Conservation (phyloP, 2,113 vertebrate genomes). For the Centropus bengalensis region DNA sequence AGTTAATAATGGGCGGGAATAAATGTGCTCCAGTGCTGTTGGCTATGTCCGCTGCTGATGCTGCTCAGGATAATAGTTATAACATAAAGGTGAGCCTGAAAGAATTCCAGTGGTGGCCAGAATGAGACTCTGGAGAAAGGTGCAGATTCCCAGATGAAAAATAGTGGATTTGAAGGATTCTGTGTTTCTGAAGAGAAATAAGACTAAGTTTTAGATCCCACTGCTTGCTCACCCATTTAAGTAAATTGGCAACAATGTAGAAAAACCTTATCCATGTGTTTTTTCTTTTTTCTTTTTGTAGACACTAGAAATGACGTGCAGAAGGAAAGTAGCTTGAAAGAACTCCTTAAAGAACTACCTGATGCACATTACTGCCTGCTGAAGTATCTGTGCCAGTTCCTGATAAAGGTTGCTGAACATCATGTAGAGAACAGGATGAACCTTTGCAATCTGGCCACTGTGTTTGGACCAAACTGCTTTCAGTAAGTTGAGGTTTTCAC, state of each 20-base stretch:
- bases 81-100: neutral
- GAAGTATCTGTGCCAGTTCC: slow-evolving; percentile 89
- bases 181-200: neutral
- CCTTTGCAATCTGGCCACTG: slow-evolving; percentile 87
- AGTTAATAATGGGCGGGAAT: neutral
- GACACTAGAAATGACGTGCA: slow-evolving; percentile 67
- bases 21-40: neutral
- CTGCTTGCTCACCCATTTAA: neutral
- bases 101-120: neutral
- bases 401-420: slow-evolving; percentile 84
- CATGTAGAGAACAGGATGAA: slow-evolving; percentile 88
- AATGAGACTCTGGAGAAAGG: neutral
- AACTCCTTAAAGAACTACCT: slow-evolving; percentile 84
- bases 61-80: neutral
- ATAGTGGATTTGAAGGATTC: neutral
- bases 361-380: slow-evolving; percentile 85
- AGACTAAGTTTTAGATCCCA: neutral
- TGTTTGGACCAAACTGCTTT: slow-evolving; percentile 92
- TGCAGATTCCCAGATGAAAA: neutral
- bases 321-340: slow-evolving; percentile 74
- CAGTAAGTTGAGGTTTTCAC: slow-evolving; percentile 81
- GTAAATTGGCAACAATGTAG: neutral
- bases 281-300: slow-evolving; percentile 40
- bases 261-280: neutral
- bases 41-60: neutral